Evolutionary conservation across 2,797 vertebrate species (phyloP), one percentile per base, ranked within the genome.

Genomic region (Urocyon cinereoargenteus): DNA sequence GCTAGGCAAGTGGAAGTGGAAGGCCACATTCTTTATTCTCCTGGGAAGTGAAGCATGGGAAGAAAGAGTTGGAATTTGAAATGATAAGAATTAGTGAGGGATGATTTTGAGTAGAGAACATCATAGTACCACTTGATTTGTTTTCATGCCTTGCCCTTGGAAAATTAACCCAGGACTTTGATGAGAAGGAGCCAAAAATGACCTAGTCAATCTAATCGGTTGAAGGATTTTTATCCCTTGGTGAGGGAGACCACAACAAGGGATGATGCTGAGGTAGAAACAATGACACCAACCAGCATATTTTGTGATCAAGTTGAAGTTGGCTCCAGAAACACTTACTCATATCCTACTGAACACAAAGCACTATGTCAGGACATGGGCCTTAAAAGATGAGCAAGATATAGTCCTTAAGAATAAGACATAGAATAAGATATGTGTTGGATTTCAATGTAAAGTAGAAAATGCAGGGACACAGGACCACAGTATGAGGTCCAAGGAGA

Each of bases 251-350:
- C 28, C 7, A 66, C 21, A 36, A 85, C n/a, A 24, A 92, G 26
- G 19, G 49, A 57, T 16, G 28, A 49, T 57, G 49, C 72, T 34
- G 26, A 86, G 1, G 31, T 13, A 83, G 82, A 95, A 86, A 66
- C 1, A 18, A 61, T 72, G 72, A 83, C 13, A 75, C 22, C 87
- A 85, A 10, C 22, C 31, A 66, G 11, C 13, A 10, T 86, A 55
- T 75, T 92, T 90, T 85, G 59, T 92, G 55, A 82, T 77, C 45
- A 78, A 86, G n/a, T 92, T 86, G 28, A 94, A 75, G 40, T 66
- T 90, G 34, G 51, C 78, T 88, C 66, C 72, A 73, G 59, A 94
- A 84, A 79, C 51, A 21, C 40, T 72, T 53, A 40, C 15, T 78
- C 57, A 84, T 19, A 6, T 91, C 3, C 49, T 45, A n/a, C 11